Evolutionary conservation across 2,797 vertebrate genomes (phyloP), one percentile per base, ranked within the genome.

Genomic region (Enteromius radiatus): DNA sequence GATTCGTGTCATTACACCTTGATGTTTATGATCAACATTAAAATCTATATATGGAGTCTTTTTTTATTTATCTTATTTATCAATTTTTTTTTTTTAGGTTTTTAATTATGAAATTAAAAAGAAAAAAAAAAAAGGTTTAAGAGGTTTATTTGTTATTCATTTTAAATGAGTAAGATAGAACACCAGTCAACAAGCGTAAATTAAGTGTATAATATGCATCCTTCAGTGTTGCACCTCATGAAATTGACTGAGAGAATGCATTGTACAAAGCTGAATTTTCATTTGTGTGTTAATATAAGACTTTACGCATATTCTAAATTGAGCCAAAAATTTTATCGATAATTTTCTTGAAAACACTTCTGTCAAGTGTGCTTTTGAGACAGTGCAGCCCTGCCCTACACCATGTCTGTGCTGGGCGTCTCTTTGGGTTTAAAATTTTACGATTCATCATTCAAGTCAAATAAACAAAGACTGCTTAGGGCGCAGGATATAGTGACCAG

Each of bases 401-500:
- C 8, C 19, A 21, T 10, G 4, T 5, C 76, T 14, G 10, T 64
- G 1, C 28, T 5, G 7, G 10, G 7, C 6, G 1, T 65, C 28
- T 41, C 49, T 26, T 75, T 65, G 43, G 31, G 31, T 52, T 65
- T 31, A 52, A 74, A 11, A 76, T 28, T 41, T 65, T 67, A 56
- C 17, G 1, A 82, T 82, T 67, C 71, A 54, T 56, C 47, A 31
- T 82, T 78, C 11, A 81, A 84, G 82, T 49, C 59, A 71, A 79
- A 89, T 73, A 83, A 81, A 80, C 75, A 81, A 67, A 77, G 17
- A 78, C 41, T 43, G 82, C 80, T 84, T 41, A 69, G 70, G 84
- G 88, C 70, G 45, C 77, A 86, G 80, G 85, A 89, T 75, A 81
- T 83, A 81, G 74, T 78, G 64, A 76, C 80, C 88, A 84, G 65